Conservation (phyloP, 2,113 vertebrate species). For the Ptyas mucosa region DNA sequence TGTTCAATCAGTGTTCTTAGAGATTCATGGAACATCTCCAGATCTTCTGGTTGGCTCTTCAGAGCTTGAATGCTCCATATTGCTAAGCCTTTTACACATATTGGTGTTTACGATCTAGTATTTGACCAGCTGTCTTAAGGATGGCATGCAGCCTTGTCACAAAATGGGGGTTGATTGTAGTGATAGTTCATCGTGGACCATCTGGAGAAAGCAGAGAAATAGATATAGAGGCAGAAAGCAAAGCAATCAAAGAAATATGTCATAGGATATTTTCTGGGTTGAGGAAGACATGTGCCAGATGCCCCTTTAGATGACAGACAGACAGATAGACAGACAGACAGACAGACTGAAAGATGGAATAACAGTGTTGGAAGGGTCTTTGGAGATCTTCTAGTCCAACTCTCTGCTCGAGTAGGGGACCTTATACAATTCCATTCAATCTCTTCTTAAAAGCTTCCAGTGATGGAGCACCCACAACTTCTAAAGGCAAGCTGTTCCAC, state of each 20-base stretch:
- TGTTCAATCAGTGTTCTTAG: background rate
- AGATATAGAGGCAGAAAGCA: background rate
- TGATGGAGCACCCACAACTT: too few species aligned
- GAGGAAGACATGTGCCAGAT: background rate
- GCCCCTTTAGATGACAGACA: conserved; percentile 69
- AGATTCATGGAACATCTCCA: background rate
- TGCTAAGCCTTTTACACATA: background rate
- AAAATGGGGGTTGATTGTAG: background rate
- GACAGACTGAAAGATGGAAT: too few species aligned
- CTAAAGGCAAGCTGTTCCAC: too few species aligned
- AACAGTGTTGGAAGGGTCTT: too few species aligned
- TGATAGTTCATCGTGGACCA: background rate
- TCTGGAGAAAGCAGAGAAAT: background rate
- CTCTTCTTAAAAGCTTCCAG: too few species aligned
- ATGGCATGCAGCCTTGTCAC: background rate
- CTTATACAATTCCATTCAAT: rapidly evolving
- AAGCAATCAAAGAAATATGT: background rate
- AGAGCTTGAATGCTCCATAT: background rate
- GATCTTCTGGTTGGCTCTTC: background rate
- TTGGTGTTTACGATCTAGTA: background rate
- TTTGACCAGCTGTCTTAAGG: background rate
- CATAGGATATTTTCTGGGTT: background rate
- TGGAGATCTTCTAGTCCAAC: too few species aligned
- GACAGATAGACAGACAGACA: background rate
- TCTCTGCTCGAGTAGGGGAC: conserved; percentile 27